Conservation (phyloP, 1,140 invertebrate species). For the Dolichoris vasculosae region DNA sequence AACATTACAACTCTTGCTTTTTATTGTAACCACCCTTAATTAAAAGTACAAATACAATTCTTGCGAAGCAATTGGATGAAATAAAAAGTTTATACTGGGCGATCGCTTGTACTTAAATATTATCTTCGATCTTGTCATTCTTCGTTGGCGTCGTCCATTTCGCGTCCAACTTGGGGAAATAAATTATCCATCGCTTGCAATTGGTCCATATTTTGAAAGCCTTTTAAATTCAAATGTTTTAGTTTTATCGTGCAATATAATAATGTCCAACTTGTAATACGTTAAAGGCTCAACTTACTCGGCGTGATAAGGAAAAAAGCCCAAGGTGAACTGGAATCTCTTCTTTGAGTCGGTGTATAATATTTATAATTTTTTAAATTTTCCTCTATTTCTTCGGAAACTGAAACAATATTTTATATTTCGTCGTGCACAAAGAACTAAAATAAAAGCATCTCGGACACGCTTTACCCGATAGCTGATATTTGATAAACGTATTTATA, state of each 20-base stretch:
- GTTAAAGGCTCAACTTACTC: not conserved
- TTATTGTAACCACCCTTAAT: constrained; percentile 21
- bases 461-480: not conserved
- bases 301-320: constrained; percentile 34
- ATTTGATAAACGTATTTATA: not conserved
- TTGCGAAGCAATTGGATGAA: not conserved
- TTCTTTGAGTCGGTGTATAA: not conserved
- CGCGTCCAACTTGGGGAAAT: not conserved
- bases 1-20: constrained; percentile 36
- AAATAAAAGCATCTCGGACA: not conserved
- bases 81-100: not conserved
- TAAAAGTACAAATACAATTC: not conserved
- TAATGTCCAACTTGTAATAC: not conserved
- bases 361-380: not conserved
- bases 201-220: constrained; percentile 9
- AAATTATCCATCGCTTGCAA: not conserved
- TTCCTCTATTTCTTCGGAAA: not conserved
- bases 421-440: too few relatives aligned
- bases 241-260: too few relatives aligned
- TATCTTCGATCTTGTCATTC: not conserved
- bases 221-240: constrained; percentile 5
- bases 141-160: not conserved
- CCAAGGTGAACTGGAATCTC: constrained; percentile 9
- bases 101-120: not conserved
- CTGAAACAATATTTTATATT: constrained; percentile 20